Conservation (phyloP, 2,888 invertebrate genomes). For the Leptopilina myrica region DNA sequence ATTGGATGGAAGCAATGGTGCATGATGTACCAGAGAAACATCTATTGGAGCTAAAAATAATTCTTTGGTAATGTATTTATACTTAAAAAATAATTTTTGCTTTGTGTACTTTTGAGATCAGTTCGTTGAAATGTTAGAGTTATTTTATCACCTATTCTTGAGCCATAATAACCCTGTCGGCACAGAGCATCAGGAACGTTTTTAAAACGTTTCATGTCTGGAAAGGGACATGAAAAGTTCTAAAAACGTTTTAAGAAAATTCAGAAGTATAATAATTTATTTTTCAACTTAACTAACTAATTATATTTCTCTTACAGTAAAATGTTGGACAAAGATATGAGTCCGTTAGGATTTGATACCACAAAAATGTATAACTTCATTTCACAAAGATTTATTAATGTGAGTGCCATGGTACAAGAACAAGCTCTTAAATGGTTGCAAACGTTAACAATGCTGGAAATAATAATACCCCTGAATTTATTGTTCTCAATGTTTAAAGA, state of each 20-base stretch:
- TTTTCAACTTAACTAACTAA: conserved; percentile 1
- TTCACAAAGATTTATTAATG: conserved; percentile 87
- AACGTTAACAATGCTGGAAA: conserved; percentile 92
- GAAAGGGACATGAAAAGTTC: too few relatives aligned
- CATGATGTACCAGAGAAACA: conserved; percentile 94
- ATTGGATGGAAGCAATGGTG: conserved; percentile 99
- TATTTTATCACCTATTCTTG: too few relatives aligned
- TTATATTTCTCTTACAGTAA: conserved; percentile 81
- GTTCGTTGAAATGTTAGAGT: too few relatives aligned
- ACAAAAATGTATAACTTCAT: conserved; percentile 97
- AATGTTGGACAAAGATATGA: conserved; percentile 97
- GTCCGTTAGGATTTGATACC: conserved; percentile 95
- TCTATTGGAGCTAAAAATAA: conserved; percentile 88
- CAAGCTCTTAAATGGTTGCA: conserved; percentile 94
- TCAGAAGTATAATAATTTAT: too few relatives aligned
- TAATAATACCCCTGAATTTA: conserved; percentile 91
- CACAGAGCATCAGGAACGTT: too few relatives aligned
- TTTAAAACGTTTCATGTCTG: too few relatives aligned
- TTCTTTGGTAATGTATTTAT: conserved; percentile 79
- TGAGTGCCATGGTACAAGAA: conserved; percentile 89
- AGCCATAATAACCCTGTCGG: too few relatives aligned
- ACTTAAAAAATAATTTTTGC: too few relatives aligned
- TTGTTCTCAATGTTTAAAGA: conserved; percentile 94
- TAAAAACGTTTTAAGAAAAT: too few relatives aligned
- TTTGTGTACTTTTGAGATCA: too few relatives aligned